These are phyloP conservation scores for Galagoides demidoff DNA, from an alignment of 2,797 vertebrate genomes.

Conservation along the genomic window DNA sequence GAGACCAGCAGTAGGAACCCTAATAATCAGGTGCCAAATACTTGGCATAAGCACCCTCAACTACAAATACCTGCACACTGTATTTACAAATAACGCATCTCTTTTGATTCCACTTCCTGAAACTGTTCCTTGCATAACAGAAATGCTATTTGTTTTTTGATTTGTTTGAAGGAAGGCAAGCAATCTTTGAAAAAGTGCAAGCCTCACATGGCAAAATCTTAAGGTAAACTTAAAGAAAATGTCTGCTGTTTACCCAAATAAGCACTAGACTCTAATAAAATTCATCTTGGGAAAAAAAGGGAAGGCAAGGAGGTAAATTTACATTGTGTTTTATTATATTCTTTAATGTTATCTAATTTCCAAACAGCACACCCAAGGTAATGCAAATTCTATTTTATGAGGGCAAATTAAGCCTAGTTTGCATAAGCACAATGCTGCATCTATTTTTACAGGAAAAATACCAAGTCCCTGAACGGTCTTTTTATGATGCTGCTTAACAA, in stretches of 20 bases:
- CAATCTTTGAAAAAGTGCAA: conserved; percentile 77
- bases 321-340: conserved; percentile 64
- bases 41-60: not conserved
- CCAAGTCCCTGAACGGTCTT: conserved; percentile 74
- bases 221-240: conserved; percentile 78
- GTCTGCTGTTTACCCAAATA: conserved; percentile 55
- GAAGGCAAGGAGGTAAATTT: conserved; percentile 51
- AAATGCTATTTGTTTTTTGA: not conserved
- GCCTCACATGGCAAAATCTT: conserved; percentile 73
- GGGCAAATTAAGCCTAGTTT: conserved; percentile 78
- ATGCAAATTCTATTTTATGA: conserved; percentile 74
- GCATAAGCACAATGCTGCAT: conserved; percentile 74
- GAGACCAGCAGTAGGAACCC: not conserved
- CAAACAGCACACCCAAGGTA: conserved; percentile 73
- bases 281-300: conserved; percentile 56
- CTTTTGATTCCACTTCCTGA: not conserved
- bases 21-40: not conserved
- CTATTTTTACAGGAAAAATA: conserved; percentile 81
- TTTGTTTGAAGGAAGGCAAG: conserved; percentile 54
- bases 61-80: not conserved
- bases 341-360: conserved; percentile 80
- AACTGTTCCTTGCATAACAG: conserved; percentile 6
- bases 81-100: not conserved
- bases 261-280: conserved; percentile 54
- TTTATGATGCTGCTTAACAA: conserved; percentile 75